Conservation (phyloP, 2,113 vertebrate species). For the Neoarius graeffei region DNA sequence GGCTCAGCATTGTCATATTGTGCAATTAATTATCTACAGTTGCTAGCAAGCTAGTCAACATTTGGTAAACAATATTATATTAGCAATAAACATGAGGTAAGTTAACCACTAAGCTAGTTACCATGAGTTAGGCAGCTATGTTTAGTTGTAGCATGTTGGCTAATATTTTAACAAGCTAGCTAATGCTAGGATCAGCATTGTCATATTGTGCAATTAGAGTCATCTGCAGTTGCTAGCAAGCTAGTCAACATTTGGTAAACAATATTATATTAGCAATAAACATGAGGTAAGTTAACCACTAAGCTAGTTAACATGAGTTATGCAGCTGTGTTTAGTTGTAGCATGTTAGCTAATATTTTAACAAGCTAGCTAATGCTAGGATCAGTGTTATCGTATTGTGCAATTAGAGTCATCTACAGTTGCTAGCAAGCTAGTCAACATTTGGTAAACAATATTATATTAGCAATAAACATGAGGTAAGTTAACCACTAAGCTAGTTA, state of each 20-base stretch:
- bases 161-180: background rate
- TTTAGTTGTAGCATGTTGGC: background rate
- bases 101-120: background rate
- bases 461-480: too few relatives aligned
- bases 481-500: background rate
- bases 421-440: too few relatives aligned
- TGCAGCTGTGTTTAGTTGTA: too few relatives aligned
- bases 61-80: background rate
- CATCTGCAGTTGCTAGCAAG: background rate
- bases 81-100: too few relatives aligned
- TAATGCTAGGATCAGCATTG: background rate
- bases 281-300: too few relatives aligned
- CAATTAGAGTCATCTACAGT: background rate
- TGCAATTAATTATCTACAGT: background rate
- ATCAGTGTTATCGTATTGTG: background rate
- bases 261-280: background rate
- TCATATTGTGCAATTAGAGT: background rate
- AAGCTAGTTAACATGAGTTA: too few relatives aligned
- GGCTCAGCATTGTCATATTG: background rate
- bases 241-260: background rate
- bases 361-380: background rate
- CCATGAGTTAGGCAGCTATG: too few relatives aligned
- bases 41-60: background rate
- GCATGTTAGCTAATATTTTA: too few relatives aligned
- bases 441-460: too few relatives aligned